Evolutionary conservation across 2,113 vertebrate species (phyloP).

Genomic region (Apeltes quadracus): DNA sequence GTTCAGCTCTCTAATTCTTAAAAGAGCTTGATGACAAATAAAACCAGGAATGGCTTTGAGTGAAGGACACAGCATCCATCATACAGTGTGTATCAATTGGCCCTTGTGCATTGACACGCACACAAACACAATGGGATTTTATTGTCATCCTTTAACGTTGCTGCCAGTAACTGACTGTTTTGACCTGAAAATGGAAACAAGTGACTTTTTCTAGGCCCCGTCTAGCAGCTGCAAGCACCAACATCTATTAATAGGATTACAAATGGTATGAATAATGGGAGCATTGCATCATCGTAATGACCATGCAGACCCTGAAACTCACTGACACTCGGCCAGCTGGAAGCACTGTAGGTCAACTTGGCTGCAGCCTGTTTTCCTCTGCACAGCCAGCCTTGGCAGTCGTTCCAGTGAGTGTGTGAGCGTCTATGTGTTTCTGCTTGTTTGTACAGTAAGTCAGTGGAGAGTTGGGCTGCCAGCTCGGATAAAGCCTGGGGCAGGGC

Average conservation of each 20-base stretch:
- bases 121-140: background rate
- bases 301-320: background rate
- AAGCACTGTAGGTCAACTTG: constrained; percentile 38
- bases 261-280: constrained; percentile 37
- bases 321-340: constrained; percentile 37
- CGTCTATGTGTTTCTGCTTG: constrained; percentile 28
- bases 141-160: background rate
- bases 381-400: constrained; percentile 51
- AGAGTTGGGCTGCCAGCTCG: constrained; percentile 49
- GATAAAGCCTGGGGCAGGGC: constrained; percentile 46
- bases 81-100: background rate
- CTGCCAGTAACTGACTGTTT: background rate
- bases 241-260: constrained; percentile 21
- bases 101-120: background rate
- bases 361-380: constrained; percentile 42
- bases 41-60: background rate
- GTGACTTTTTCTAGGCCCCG: constrained; percentile 7
- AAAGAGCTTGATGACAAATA: background rate
- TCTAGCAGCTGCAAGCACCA: constrained; percentile 9
- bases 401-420: constrained; percentile 48
- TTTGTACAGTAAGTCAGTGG: constrained; percentile 58
- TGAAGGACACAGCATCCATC: background rate
- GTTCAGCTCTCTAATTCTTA: background rate
- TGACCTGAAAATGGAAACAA: background rate
- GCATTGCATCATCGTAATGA: constrained; percentile 27